phyloP scores from a whole-genome alignment of 1,140 invertebrate genomes.

The Cotesia chilonis region DNA sequence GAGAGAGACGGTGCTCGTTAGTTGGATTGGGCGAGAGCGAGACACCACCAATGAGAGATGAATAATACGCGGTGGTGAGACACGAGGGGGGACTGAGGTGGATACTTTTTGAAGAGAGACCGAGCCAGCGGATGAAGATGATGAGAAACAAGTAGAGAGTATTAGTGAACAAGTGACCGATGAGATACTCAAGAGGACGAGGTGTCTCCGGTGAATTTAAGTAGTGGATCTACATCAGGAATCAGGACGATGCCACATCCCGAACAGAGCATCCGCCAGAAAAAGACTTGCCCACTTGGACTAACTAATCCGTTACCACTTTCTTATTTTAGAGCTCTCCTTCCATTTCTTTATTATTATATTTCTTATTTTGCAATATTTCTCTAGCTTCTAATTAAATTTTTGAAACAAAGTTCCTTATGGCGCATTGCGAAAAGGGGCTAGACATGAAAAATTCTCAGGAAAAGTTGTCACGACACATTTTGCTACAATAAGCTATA shows the following conservation, averaged over 20 bases:
- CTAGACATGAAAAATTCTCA: no score
- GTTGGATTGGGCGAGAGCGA: slow-evolving; percentile 9
- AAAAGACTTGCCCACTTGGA: not conserved
- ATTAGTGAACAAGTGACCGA: slow-evolving; percentile 18
- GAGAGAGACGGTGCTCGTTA: slow-evolving; percentile 41
- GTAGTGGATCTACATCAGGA: slow-evolving; percentile 26
- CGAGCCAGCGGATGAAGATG: slow-evolving; percentile 14
- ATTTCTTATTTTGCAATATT: no score
- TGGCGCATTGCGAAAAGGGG: no score
- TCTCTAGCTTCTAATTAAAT: no score
- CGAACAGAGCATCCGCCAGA: slow-evolving; percentile 9
- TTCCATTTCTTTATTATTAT: no score
- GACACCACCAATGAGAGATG: slow-evolving; percentile 51
- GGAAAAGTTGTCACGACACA: no score
- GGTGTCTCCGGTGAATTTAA: slow-evolving; percentile 36
- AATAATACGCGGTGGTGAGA: slow-evolving; percentile 59
- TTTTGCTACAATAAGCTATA: no score
- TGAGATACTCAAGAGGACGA: slow-evolving; percentile 22
- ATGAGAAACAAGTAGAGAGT: not conserved
- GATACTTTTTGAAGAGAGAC: slow-evolving; percentile 19
- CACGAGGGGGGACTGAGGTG: slow-evolving; percentile 43
- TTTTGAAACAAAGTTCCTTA: no score
- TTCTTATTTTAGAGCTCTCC: slow-evolving; percentile 29
- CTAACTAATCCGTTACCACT: slow-evolving; percentile 57
- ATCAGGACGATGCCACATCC: no score